Base-by-base conservation (phyloP, 2,797 vertebrate species). In the Rhynchonycteris naso region DNA sequence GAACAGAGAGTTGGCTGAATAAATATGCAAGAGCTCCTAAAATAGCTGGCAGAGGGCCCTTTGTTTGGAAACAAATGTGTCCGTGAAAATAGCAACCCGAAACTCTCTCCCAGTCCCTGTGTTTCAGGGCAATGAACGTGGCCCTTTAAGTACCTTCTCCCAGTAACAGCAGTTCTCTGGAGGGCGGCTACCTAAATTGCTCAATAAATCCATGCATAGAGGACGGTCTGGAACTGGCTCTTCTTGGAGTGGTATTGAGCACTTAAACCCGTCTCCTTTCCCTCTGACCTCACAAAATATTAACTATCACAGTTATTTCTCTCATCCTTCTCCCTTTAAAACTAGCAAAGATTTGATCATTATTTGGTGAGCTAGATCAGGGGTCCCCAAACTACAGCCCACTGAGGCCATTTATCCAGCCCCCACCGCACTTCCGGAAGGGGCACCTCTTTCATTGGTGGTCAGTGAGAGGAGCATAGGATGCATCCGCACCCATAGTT, bases 11-110 rank as follows among this genome's bases (percentile, higher is more conserved):
- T 19, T 97, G 96, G 88, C 96, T 87, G 79, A 90, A 88, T 91
- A 93, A 95, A 93, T 89, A 96, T 91, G 90, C 86, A 96, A 95
- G 92, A 15, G 35, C 88, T 88, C 93, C 90, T 93, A 30, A 93
- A 96, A 84, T 63, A 97, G 90, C 93, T 95, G 79, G 94, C 92
- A 87, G 82, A 95, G 52, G 83, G 85, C 85, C 94, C 86, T 95
- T 95, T 96, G 96, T 96, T 97, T 96, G 95, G 85, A 96, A 97
- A 96, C 96, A 94, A 95, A 95, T 85, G 89, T 89, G 74, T 84
- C 81, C 1, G 1, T 94, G 94, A 93, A 94, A 96, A 96, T 83
- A 97, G 88, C 90, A 91, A 80, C 94, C 38, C 0, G 0, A 94
- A 92, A 66, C 84, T 78, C 66, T 30, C 54, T 85, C 0, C 11